A percentile compares a stretch with the other conserved stretches of the same genome.
Conservation (phyloP, 2,888 invertebrate genomes). For the Thymelicus acteon region DNA sequence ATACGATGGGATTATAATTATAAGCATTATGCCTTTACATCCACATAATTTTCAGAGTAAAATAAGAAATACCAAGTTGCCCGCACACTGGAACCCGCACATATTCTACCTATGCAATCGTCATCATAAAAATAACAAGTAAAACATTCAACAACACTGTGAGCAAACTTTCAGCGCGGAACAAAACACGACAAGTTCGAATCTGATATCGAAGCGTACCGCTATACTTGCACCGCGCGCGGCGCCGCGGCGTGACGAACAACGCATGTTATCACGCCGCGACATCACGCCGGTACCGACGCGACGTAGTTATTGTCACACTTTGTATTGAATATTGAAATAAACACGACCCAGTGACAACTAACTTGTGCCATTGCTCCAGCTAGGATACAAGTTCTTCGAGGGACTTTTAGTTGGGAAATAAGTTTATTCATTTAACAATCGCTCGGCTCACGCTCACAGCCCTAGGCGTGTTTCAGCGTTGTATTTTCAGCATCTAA, state of each 20-base stretch:
- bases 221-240: background rate
- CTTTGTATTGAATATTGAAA: background rate
- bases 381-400: background rate
- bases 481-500: too few relatives aligned
- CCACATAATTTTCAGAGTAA: too few relatives aligned
- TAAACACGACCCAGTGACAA: background rate
- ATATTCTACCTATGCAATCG: too few relatives aligned
- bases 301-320: background rate
- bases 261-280: background rate
- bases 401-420: background rate
- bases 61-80: too few relatives aligned
- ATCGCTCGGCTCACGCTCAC: too few relatives aligned
- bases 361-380: background rate
- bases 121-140: background rate
- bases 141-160: background rate
- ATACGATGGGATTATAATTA: too few relatives aligned
- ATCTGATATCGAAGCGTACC: background rate
- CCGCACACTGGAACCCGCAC: too few relatives aligned
- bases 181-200: background rate
- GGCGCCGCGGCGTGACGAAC: background rate
- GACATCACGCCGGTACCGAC: background rate
- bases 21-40: too few relatives aligned
- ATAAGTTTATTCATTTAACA: too few relatives aligned
- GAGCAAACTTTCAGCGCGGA: background rate
- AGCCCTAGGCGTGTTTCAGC: too few relatives aligned